Evolutionary conservation across 1,140 invertebrate genomes (phyloP).

Genomic region (Magallana angulata): DNA sequence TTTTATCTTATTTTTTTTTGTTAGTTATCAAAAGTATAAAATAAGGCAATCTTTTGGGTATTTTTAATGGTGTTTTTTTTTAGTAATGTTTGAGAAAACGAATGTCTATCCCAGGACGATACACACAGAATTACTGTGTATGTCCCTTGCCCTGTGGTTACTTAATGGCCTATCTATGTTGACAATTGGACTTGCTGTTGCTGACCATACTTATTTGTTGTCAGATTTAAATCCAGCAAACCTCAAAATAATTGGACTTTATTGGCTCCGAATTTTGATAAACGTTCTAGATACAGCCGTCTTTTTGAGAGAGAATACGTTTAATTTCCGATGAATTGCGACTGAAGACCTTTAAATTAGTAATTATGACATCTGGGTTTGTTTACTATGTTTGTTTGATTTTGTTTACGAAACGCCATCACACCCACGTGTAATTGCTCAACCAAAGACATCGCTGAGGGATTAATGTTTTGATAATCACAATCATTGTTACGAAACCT

Average conservation of each 20-base stretch:
- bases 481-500: no score
- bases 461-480: no score
- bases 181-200: not conserved
- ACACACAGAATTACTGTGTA: not conserved
- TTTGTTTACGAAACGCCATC: no score
- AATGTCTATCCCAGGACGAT: not conserved
- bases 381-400: not conserved
- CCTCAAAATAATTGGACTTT: not conserved
- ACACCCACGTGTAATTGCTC: no score
- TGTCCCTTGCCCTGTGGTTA: not conserved
- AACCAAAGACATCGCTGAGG: no score
- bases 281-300: not conserved
- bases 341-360: conserved; percentile 14
- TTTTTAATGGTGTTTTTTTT: not conserved
- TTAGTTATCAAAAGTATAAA: not conserved
- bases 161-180: not conserved
- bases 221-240: not conserved
- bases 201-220: conserved; percentile 30
- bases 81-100: not conserved
- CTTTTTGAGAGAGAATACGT: not conserved
- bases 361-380: not conserved
- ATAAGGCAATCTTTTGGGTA: no score
- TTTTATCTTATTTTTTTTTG: not conserved
- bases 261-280: conserved; percentile 12
- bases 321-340: conserved; percentile 12